Evolutionary conservation across 2,888 invertebrate genomes (phyloP), one percentile per base, ranked within the genome.

Genomic region (Tanaodytes sp.): DNA sequence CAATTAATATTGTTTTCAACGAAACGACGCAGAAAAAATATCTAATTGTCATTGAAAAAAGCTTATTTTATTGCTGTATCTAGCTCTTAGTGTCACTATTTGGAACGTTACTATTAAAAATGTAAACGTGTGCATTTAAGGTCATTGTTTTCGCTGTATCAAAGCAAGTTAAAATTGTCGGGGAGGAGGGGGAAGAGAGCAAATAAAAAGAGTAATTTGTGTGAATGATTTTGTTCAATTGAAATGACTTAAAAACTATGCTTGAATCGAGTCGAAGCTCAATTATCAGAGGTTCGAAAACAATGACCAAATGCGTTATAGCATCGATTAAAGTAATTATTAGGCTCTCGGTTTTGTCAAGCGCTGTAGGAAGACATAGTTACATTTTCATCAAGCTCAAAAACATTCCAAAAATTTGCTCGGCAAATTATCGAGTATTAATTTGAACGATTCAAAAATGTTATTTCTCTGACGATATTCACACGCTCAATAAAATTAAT

Each of bases 331-430:
- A 64, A 64, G 39, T 43, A 40, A 62, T 40, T n/a, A 55, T 33
- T 33, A 42, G 40, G 43, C 59, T 23, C 52, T 64, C 33, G 48
- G 54, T 64, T 65, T 59, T 14, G 61, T 33, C 57, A 55, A 65
- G 57, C 64, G 49, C 42, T 61, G 30, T 55, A 70, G 70, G 70
- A 70, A 70, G 64, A 70, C 70, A 49, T 61, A 69, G 69, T 61
- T 64, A 49, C 49, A 54, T 70, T 61, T 59, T 63, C 18, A 49
- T 39, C 31, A 54, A 59, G 59, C 58, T 33, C 46, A 61, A 30
- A 59, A 66, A 54, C 52, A 63, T 54, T 52, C 43, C 20, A 68
- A 55, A 19, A 12, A 20, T 49, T 42, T 27, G 59, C 54, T 66
- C 55, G 39, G 55, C 46, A 68, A 63, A 54, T 46, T 58, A 67